Base-by-base conservation (phyloP, 2,888 invertebrate species). In the Cephalotes varians region DNA sequence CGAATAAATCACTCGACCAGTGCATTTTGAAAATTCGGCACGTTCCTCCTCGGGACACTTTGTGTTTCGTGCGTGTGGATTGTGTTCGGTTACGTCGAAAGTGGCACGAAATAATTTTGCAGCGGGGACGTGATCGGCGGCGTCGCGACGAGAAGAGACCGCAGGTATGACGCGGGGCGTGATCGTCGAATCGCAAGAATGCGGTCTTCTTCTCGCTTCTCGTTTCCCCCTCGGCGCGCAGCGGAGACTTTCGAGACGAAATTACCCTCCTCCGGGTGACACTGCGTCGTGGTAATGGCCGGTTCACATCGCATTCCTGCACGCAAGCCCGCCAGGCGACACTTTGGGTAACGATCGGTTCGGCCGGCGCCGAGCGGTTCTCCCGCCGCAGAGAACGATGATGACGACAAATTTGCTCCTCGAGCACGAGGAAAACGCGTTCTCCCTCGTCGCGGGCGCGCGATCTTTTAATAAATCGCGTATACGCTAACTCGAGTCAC, bases 291-390 rank as follows among this genome's bases (percentile, higher is more conserved):
- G 51, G 90, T 92, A 93, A 93, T 93, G 86, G 90, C 74, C 74
- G 91, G 92, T 92, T 92, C 90, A 86, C 89, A 74, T 87, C 88
- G 90, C 93, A 94, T 94, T 93, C 94, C 91, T 90, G 91, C 94
- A 94, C 94, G 94, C 94, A 93, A 94, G 93, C 93, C 93, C 93
- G 92, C 91, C 92, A 93, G 94, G 94, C 94, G 94, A 94, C 94
- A 94, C 92, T 94, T 94, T 93, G 91, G 91, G 87, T 94, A 94
- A 94, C 92, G 91, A 93, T 92, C 90, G 92, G 93, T 92, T 93
- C 81, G 56, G 77, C 54, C 54, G 51, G 40, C 28, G 21, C 83
- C 80, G 83, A 85, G 84, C 82, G 67, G 34, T 31, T 69, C 31
- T 69, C 71, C 44, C 77, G 74, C 81, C 67, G 51, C 2, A 18